A percentile compares a stretch with the other conserved stretches of the same genome.
These are phyloP conservation scores for Microcebus griseorufus DNA, from an alignment of 2,113 vertebrate species.

Conservation along the genomic window DNA sequence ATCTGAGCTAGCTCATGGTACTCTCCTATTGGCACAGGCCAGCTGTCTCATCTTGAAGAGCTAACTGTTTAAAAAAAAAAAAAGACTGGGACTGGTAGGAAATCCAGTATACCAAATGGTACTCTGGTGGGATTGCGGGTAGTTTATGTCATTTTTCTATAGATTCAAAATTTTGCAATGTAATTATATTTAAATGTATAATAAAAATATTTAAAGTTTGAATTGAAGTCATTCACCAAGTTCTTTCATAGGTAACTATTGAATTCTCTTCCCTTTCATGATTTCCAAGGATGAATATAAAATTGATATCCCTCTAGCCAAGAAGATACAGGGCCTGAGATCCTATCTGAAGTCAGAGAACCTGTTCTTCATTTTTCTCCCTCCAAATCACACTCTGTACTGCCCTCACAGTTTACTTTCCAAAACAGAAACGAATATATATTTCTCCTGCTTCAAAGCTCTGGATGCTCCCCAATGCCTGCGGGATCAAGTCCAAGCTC, in stretches of 20 bases:
- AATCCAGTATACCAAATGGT: background rate
- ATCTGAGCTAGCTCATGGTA: background rate
- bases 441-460: background rate
- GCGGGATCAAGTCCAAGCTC: background rate
- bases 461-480: background rate
- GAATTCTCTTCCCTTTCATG: background rate
- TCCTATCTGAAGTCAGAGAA: conserved; percentile 10
- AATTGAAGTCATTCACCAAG: background rate
- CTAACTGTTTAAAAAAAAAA: background rate
- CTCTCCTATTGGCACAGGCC: background rate
- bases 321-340: background rate
- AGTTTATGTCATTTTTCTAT: conserved; percentile 8
- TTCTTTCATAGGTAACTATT: conserved; percentile 18
- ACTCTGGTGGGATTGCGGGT: background rate
- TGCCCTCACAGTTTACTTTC: background rate
- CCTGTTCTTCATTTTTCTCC: background rate
- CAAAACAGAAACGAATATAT: background rate
- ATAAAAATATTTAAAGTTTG: conserved; percentile 39
- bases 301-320: background rate
- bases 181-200: background rate
- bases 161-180: background rate
- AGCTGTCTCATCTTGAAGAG: conserved; percentile 4
- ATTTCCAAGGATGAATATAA: conserved; percentile 41
- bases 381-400: background rate
- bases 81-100: background rate